Percentiles rank a stretch among this genome's conserved stretches.
Evolutionary conservation across 2,113 vertebrate species (phyloP).

Genomic region (Alethe diademata): DNA sequence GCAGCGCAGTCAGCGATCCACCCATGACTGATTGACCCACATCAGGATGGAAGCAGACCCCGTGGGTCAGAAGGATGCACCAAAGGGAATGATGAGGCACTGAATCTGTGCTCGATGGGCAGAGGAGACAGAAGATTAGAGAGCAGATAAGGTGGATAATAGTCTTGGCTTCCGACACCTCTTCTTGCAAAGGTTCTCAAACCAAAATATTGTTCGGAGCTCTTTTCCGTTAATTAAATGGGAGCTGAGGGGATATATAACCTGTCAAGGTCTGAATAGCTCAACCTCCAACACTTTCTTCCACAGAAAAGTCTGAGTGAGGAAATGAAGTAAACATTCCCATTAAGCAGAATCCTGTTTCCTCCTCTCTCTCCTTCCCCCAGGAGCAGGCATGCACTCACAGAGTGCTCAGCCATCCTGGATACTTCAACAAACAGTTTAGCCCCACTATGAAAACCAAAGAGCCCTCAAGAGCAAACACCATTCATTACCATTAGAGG

Average conservation of each 20-base stretch:
- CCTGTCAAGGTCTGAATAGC: slow-evolving; percentile 2
- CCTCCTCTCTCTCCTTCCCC: neutral
- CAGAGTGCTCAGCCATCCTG: neutral
- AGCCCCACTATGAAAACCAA: neutral
- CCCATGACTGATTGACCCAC: neutral
- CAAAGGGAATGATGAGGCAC: neutral
- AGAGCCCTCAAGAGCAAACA: neutral
- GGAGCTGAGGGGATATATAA: neutral
- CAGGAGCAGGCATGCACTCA: neutral
- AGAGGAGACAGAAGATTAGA: neutral
- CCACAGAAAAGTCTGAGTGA: neutral
- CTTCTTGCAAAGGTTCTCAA: neutral
- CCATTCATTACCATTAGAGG: neutral
- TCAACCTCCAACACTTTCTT: neutral
- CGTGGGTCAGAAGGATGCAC: neutral
- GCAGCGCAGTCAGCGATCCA: neutral
- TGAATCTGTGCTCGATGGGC: neutral
- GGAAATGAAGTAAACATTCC: neutral
- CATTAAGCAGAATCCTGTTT: neutral
- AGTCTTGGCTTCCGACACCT: neutral
- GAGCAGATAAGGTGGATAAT: neutral
- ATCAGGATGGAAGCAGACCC: neutral
- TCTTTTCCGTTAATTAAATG: neutral
- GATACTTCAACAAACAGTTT: neutral
- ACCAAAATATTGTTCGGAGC: neutral